These are phyloP conservation scores for Philereme vetulata DNA, from an alignment of 2,888 invertebrate genomes.

Conservation along the genomic window DNA sequence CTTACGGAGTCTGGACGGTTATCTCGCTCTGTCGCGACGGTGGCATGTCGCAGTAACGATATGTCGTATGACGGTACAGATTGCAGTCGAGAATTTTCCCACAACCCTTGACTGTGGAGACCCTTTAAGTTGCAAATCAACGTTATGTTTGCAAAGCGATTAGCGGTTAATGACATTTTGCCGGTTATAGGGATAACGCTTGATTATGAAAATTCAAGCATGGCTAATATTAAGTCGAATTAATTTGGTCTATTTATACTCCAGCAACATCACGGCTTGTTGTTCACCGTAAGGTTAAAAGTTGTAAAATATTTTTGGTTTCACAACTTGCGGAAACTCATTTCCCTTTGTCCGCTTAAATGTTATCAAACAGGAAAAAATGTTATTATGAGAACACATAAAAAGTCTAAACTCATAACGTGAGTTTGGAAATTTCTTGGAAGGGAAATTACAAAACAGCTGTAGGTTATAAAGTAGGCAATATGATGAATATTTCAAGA, in stretches of 20 bases:
- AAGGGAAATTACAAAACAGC: conserved; percentile 14
- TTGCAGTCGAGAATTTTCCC: conserved; percentile 68
- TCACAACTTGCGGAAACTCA: conserved; percentile 27
- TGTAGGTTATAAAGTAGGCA: background rate
- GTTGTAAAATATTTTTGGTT: conserved; percentile 21
- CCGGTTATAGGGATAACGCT: conserved; percentile 64
- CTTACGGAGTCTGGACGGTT: conserved; percentile 41
- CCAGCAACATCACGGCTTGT: background rate
- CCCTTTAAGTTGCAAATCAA: conserved; percentile 55
- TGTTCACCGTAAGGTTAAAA: conserved; percentile 17
- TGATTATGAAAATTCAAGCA: conserved; percentile 65
- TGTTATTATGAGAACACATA: conserved; percentile 35
- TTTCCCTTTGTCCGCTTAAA: conserved; percentile 28
- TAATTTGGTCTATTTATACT: conserved; percentile 47
- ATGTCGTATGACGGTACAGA: conserved; percentile 73
- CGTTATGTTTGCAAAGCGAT: conserved; percentile 69
- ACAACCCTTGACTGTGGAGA: conserved; percentile 48
- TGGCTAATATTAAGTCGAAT: conserved; percentile 55
- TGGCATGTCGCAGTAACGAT: conserved; percentile 66
- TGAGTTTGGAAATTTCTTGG: conserved; percentile 27
- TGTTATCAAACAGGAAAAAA: conserved; percentile 28
- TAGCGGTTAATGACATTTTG: conserved; percentile 67
- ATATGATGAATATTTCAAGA: too few species aligned
- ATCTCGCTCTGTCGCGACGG: conserved; percentile 63
- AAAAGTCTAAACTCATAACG: conserved; percentile 33